Evolutionary conservation across 2,888 invertebrate species (phyloP).

Genomic region (Drosophila koepferae): DNA sequence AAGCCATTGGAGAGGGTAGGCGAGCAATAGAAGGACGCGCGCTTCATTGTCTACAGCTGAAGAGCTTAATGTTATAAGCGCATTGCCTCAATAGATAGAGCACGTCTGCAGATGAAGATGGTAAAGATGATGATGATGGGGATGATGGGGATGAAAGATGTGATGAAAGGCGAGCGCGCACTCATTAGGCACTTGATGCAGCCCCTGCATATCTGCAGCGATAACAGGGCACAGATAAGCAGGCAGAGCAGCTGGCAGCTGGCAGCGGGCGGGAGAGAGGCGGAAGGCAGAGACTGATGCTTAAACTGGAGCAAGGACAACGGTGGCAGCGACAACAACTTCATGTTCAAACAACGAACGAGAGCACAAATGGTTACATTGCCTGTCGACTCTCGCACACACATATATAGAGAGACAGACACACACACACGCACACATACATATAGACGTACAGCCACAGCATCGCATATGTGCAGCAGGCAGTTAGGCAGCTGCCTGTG

Average conservation of each 20-base stretch:
- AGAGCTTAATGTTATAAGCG: conserved; percentile 60
- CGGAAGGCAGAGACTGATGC: conserved; percentile 34
- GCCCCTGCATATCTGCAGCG: conserved; percentile 33
- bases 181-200: conserved; percentile 68
- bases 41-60: conserved; percentile 46
- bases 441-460: conserved; percentile 5
- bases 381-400: conserved; percentile 30
- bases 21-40: conserved; percentile 1
- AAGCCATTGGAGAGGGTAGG: neutral
- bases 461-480: conserved; percentile 37
- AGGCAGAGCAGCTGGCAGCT: conserved; percentile 50
- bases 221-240: conserved; percentile 57
- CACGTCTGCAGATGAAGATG: conserved; percentile 38
- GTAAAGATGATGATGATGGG: conserved; percentile 4
- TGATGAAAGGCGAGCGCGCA: conserved; percentile 41
- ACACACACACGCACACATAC: neutral
- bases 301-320: conserved; percentile 75
- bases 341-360: conserved; percentile 50
- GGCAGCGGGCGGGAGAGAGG: conserved; percentile 1
- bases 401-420: neutral
- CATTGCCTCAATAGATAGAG: conserved; percentile 52
- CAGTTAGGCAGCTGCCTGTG: conserved; percentile 31
- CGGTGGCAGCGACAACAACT: conserved; percentile 62
- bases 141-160: conserved; percentile 32
- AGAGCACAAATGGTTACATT: conserved; percentile 38